These are phyloP conservation scores for Heliconius cydno DNA, from an alignment of 2,888 invertebrate genomes.

Conservation along the genomic window DNA sequence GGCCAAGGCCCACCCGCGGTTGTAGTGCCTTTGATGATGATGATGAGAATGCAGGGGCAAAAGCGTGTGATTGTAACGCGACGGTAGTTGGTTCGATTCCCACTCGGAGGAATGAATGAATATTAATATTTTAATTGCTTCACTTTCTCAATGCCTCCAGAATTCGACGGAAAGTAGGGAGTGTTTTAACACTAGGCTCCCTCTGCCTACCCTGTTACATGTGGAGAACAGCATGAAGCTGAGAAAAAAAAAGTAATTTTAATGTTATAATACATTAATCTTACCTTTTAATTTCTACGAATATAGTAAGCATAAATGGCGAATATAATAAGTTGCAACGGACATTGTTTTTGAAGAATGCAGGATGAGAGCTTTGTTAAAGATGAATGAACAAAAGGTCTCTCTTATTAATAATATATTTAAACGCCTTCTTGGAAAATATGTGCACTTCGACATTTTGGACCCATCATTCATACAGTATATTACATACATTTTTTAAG, in stretches of 20 bases:
- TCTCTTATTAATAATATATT: slow-evolving; percentile 26
- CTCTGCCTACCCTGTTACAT: no score
- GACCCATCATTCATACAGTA: background rate
- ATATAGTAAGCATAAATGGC: slow-evolving; percentile 6
- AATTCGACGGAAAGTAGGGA: no score
- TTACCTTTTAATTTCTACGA: slow-evolving; percentile 10
- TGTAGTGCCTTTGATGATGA: no score
- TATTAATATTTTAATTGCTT: no score
- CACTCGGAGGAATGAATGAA: no score
- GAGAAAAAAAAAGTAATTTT: background rate
- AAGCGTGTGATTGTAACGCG: no score
- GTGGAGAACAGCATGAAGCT: no score
- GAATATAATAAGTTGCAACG: slow-evolving; percentile 21
- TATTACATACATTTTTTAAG: background rate
- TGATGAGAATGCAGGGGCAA: no score
- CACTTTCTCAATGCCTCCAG: no score
- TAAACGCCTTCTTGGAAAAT: slow-evolving; percentile 33
- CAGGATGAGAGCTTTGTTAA: slow-evolving; percentile 23
- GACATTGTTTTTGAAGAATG: slow-evolving; percentile 22
- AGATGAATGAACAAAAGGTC: slow-evolving; percentile 30
- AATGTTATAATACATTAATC: slow-evolving; percentile 7
- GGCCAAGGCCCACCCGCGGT: no score
- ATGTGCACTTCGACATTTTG: slow-evolving; percentile 18
- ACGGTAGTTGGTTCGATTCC: no score
- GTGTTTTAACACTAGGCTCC: no score